Conservation (phyloP, 2,888 invertebrate species). For the Tipula lateralis region DNA sequence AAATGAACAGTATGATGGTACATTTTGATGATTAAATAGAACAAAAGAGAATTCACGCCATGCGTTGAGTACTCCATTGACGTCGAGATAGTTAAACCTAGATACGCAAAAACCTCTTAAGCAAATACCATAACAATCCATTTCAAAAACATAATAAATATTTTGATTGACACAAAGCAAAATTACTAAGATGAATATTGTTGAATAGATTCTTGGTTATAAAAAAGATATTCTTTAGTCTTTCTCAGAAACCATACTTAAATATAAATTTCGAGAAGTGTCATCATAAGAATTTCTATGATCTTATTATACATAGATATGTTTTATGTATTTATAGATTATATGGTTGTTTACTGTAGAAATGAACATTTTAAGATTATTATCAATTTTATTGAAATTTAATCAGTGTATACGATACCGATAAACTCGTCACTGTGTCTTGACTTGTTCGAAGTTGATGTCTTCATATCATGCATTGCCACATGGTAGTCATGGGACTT, state of each 20-base stretch:
- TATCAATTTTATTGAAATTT: neutral
- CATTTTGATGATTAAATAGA: too few relatives aligned
- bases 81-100: too few relatives aligned
- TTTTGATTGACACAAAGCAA: neutral
- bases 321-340: neutral
- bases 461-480: too few relatives aligned
- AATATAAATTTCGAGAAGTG: neutral
- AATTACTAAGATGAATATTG: neutral
- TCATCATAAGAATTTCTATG: neutral
- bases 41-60: too few relatives aligned
- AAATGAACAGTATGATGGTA: too few relatives aligned
- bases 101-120: too few relatives aligned
- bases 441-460: too few relatives aligned
- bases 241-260: neutral
- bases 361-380: neutral
- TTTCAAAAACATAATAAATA: neutral
- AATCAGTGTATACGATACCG: too few relatives aligned
- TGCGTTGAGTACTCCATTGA: too few relatives aligned
- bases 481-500: too few relatives aligned
- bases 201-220: neutral
- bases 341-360: neutral
- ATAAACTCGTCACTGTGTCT: too few relatives aligned
- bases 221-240: neutral
- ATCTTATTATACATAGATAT: neutral
- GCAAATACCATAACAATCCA: too few relatives aligned